phyloP scores from a whole-genome alignment of 2,888 invertebrate species.

The Caenorhabditis doughertyi region DNA sequence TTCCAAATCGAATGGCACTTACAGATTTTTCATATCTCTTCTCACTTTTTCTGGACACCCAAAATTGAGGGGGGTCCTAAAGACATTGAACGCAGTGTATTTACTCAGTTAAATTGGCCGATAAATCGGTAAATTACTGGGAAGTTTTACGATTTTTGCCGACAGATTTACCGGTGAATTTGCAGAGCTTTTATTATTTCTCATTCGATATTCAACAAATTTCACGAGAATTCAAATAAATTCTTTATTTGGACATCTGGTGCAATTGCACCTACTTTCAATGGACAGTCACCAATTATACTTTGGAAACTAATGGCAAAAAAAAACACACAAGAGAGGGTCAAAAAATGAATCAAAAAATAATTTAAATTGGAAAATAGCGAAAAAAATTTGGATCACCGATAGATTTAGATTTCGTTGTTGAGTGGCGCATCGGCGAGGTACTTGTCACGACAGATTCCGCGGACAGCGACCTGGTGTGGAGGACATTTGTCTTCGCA shows the following conservation, averaged over 20 bases:
- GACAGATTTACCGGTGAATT: no score
- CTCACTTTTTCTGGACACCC: no score
- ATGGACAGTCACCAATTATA: conserved; percentile 63
- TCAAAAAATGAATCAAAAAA: conserved; percentile 1
- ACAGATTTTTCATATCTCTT: no score
- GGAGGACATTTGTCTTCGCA: conserved; percentile 81
- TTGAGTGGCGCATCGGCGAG: conserved; percentile 66
- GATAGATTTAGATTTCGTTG: conserved; percentile 64
- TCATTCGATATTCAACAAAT: no score
- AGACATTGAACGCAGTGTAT: no score
- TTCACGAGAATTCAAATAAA: no score
- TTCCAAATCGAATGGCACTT: no score
- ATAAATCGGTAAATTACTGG: no score
- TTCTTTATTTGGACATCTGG: conserved; percentile 21
- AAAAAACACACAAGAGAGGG: background rate
- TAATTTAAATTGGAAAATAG: conserved; percentile 17
- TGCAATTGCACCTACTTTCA: conserved; percentile 66
- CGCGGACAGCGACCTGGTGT: conserved; percentile 79
- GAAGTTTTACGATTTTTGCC: no score
- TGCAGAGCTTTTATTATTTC: no score
- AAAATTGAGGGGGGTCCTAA: no score
- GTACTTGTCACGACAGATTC: conserved; percentile 80
- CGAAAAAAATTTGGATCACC: conserved; percentile 12
- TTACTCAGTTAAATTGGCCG: no score
- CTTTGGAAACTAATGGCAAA: conserved; percentile 64